phyloP scores from a whole-genome alignment of 1,140 invertebrate genomes.

The Drosophila nigromelanica region DNA sequence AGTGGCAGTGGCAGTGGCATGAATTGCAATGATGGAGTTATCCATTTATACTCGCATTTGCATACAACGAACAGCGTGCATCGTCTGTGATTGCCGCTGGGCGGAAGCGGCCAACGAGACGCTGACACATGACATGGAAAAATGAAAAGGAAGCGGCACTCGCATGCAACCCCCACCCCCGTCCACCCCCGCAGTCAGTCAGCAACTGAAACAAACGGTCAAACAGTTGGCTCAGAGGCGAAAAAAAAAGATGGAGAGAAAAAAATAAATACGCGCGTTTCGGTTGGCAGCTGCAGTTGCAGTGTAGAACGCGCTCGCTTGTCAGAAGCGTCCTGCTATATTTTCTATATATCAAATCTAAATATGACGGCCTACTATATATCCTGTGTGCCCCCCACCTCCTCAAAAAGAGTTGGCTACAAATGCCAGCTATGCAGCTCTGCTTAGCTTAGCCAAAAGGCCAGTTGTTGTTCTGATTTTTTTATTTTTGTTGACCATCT shows the following conservation, averaged over 20 bases:
- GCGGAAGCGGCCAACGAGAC: constrained; percentile 64
- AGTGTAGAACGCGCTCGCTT: constrained; percentile 30
- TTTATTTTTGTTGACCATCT: neutral
- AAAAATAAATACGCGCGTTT: constrained; percentile 26
- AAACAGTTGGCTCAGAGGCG: constrained; percentile 41
- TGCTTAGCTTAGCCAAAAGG: constrained; percentile 51
- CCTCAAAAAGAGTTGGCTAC: too few species aligned
- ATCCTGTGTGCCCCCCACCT: too few species aligned
- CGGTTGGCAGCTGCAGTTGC: constrained; percentile 40
- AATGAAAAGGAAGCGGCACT: constrained; percentile 69
- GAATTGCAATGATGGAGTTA: constrained; percentile 81
- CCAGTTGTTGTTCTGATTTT: constrained; percentile 33
- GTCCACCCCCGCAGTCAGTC: neutral
- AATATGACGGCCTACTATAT: constrained; percentile 53
- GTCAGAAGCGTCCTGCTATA: constrained; percentile 43
- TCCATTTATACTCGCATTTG: constrained; percentile 81
- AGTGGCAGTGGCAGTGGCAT: constrained; percentile 49
- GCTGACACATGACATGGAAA: constrained; percentile 82
- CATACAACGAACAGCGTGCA: constrained; percentile 58
- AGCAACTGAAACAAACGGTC: constrained; percentile 58
- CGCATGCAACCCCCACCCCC: too few species aligned
- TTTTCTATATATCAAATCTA: constrained; percentile 75
- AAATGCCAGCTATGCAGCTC: constrained; percentile 48
- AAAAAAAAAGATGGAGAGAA: constrained; percentile 16
- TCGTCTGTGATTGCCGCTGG: constrained; percentile 73